Evolutionary conservation across 2,113 vertebrate genomes (phyloP).

Genomic region (Lepidothrix coronata): DNA sequence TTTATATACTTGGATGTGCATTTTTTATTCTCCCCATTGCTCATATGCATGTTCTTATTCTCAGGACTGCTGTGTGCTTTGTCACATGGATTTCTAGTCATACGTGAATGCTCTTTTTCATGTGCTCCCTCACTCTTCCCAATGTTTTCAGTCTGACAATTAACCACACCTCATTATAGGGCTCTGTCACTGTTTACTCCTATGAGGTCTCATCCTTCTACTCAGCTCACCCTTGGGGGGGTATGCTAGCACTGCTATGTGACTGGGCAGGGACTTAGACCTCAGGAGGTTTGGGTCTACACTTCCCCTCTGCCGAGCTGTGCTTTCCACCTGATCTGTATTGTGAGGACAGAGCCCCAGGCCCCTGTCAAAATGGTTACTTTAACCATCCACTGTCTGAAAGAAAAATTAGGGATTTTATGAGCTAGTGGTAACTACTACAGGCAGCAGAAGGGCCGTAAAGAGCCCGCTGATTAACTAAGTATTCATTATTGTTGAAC

Average conservation of each 20-base stretch:
- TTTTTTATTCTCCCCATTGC: neutral
- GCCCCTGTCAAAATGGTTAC: neutral
- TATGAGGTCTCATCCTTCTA: neutral
- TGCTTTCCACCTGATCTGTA: neutral
- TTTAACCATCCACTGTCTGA: neutral
- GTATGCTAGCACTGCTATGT: neutral
- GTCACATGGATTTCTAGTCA: neutral
- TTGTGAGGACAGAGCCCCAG: neutral
- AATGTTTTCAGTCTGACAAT: neutral
- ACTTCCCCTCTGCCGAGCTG: neutral
- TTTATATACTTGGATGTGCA: neutral
- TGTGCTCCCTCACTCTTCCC: neutral
- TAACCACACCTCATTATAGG: neutral
- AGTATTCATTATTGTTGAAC: conserved; percentile 45
- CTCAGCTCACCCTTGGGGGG: accelerated
- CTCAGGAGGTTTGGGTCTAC: neutral
- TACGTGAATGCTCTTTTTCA: neutral
- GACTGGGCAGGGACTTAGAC: neutral
- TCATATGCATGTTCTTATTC: neutral
- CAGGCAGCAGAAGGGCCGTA: neutral
- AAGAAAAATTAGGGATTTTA: conserved; percentile 56
- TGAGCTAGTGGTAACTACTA: conserved; percentile 37
- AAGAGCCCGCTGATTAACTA: conserved; percentile 47
- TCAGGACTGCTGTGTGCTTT: neutral
- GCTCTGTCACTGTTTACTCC: neutral